A percentile compares a stretch with the other conserved stretches of the same genome.
phyloP scores from a whole-genome alignment of 2,888 invertebrate species.

The Celastrina argiolus region DNA sequence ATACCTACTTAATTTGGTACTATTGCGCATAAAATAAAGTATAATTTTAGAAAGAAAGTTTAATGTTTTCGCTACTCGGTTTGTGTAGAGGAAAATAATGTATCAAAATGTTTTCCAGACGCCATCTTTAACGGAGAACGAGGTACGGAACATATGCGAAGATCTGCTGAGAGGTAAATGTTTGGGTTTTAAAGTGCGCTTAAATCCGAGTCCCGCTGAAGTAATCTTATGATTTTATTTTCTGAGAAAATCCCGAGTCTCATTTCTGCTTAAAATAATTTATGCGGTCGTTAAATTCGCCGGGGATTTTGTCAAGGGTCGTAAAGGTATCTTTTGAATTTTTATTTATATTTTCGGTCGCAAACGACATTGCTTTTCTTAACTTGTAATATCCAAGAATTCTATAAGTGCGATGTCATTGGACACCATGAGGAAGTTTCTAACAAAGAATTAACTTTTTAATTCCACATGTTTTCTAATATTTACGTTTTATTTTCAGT shows the following conservation, averaged over 20 bases:
- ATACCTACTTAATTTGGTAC: no score
- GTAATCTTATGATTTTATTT: slow-evolving; percentile 7
- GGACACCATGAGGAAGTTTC: no score
- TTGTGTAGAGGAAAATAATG: background rate
- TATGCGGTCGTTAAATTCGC: background rate
- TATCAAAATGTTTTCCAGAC: slow-evolving; percentile 64
- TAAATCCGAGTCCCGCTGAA: background rate
- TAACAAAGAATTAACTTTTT: background rate
- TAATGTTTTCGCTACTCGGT: background rate
- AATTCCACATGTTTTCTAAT: background rate
- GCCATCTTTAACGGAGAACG: slow-evolving; percentile 81
- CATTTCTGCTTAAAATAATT: background rate
- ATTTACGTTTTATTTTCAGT: slow-evolving; percentile 66
- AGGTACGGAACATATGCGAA: slow-evolving; percentile 89
- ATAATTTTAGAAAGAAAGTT: background rate
- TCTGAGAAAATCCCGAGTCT: background rate
- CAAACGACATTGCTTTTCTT: background rate
- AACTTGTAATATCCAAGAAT: no score
- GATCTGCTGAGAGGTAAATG: slow-evolving; percentile 84
- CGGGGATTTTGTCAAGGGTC: background rate
- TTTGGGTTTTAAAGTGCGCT: background rate
- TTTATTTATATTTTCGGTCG: background rate
- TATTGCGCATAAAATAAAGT: no score
- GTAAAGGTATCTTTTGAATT: background rate
- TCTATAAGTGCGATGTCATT: no score